Evolutionary conservation across 2,113 vertebrate species (phyloP).

Genomic region (Psilopogon haemacephalus): DNA sequence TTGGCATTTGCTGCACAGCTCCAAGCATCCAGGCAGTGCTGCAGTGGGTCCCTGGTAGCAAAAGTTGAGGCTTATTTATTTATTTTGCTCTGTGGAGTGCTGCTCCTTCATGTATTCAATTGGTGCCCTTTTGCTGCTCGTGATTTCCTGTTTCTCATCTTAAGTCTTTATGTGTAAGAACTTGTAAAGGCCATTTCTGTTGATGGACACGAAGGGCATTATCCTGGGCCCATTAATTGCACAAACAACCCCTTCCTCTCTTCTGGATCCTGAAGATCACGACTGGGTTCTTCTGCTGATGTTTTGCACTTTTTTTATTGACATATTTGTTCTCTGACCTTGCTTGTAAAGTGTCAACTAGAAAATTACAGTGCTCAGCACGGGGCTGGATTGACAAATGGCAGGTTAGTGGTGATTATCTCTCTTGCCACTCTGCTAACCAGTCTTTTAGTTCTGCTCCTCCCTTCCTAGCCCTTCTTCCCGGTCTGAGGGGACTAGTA

Average conservation of each 20-base stretch:
- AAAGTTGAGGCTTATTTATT: constrained; percentile 4
- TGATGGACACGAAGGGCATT: not conserved
- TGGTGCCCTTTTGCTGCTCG: not conserved
- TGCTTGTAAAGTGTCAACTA: constrained; percentile 63
- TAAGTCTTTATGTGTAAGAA: not conserved
- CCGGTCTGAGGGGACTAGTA: not conserved
- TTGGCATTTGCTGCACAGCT: constrained; percentile 67
- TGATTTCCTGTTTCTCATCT: not conserved
- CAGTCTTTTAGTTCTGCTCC: constrained; percentile 28
- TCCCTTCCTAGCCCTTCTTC: not conserved
- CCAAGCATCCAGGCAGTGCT: constrained; percentile 26
- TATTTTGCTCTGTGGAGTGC: not conserved
- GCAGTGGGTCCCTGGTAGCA: constrained; percentile 5
- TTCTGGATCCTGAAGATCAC: not conserved
- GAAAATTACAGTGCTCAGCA: constrained; percentile 70
- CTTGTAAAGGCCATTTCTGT: not conserved
- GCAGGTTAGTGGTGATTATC: constrained; percentile 64
- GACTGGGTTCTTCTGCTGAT: constrained; percentile 36
- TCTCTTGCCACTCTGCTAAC: constrained; percentile 59
- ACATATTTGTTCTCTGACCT: constrained; percentile 69
- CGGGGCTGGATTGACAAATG: constrained; percentile 67
- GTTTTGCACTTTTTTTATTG: constrained; percentile 17
- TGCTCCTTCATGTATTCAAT: not conserved
- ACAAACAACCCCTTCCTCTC: not conserved
- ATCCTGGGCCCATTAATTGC: constrained; percentile 2